These are phyloP conservation scores for Drosophila watanabei DNA, from an alignment of 1,140 invertebrate species.

Conservation along the genomic window DNA sequence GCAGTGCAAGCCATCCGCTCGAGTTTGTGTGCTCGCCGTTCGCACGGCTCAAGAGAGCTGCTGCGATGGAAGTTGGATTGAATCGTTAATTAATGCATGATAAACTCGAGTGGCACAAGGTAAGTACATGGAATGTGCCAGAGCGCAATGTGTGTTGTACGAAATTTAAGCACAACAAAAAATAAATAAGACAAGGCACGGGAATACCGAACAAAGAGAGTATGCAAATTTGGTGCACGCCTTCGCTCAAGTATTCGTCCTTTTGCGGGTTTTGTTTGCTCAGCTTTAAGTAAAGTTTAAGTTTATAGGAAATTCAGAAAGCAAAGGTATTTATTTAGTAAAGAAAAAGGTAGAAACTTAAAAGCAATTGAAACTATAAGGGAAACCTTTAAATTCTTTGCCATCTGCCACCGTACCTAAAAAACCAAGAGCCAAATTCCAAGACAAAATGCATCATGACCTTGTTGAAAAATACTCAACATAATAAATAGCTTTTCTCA, in stretches of 20 bases:
- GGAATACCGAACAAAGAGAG: constrained; percentile 18
- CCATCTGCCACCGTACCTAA: constrained; percentile 38
- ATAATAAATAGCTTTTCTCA: constrained; percentile 56
- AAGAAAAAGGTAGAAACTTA: no score
- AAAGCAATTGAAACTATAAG: neutral
- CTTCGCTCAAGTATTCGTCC: constrained; percentile 4
- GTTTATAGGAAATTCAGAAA: constrained; percentile 1
- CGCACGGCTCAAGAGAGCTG: constrained; percentile 31
- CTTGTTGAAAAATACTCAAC: constrained; percentile 40
- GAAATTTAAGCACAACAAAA: constrained; percentile 6
- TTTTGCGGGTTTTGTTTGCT: constrained; percentile 1
- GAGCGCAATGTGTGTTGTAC: constrained; percentile 6
- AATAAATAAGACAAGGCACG: constrained; percentile 3
- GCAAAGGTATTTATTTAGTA: neutral
- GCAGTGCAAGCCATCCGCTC: constrained; percentile 33
- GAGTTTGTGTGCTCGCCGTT: constrained; percentile 42
- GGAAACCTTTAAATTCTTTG: constrained; percentile 2
- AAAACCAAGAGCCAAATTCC: constrained; percentile 23
- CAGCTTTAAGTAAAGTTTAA: neutral
- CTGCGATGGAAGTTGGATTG: constrained; percentile 44
- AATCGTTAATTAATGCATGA: constrained; percentile 66
- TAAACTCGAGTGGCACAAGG: constrained; percentile 19
- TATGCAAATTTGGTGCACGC: constrained; percentile 28
- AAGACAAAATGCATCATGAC: constrained; percentile 37
- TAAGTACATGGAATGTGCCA: constrained; percentile 21